Conservation (phyloP, 2,797 vertebrate species). For the Semotilus atromaculatus region DNA sequence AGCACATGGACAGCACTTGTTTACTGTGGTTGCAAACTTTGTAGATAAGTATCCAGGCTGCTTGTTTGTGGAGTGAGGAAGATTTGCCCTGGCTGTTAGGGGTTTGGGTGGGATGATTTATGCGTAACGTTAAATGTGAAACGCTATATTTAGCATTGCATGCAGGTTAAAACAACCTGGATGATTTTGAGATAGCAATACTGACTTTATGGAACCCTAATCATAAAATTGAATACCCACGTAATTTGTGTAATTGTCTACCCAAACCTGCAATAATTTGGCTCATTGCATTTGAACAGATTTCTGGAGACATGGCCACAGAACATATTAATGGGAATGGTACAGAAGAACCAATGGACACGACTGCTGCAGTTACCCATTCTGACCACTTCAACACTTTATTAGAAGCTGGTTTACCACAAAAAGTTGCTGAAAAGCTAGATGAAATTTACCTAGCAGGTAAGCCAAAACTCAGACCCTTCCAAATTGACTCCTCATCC, state of each 20-base stretch:
- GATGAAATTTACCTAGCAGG: conserved; percentile 98
- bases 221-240: neutral
- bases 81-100: neutral
- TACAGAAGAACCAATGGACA: conserved; percentile 96
- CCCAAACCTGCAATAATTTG: conserved; percentile 57
- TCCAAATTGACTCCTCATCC: conserved; percentile 33
- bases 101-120: neutral
- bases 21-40: neutral
- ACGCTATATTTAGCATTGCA: neutral
- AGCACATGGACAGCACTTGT: neutral
- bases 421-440: conserved; percentile 96
- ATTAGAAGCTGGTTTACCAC: conserved; percentile 93
- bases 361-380: conserved; percentile 86
- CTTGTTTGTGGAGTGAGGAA: neutral
- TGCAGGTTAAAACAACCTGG: neutral
- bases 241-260: conserved; percentile 28
- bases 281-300: conserved; percentile 83
- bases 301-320: conserved; percentile 94
- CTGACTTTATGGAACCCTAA: neutral
- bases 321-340: conserved; percentile 98
- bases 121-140: neutral
- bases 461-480: conserved; percentile 74
- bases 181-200: neutral
- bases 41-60: neutral
- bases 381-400: conserved; percentile 94